A percentile compares a stretch with the other conserved stretches of the same genome.
Evolutionary conservation across 2,113 vertebrate species (phyloP).

Genomic region (Tiliqua scincoides): DNA sequence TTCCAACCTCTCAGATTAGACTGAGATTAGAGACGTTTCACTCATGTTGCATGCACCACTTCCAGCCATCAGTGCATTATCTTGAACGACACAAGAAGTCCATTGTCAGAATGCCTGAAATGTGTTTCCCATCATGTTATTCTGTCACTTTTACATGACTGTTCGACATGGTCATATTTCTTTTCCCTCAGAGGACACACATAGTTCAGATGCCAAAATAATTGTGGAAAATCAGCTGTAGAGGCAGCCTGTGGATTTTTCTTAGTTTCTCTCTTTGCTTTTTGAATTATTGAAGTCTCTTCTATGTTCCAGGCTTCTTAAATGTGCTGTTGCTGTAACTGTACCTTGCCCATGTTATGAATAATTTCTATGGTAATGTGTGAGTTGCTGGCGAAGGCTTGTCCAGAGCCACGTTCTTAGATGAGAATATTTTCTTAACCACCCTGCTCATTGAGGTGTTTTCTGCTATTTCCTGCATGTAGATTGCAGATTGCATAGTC

Average conservation of each 20-base stretch:
- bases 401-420: not conserved
- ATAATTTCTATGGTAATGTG: slow-evolving; percentile 31
- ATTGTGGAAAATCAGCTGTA: not conserved
- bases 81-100: not conserved
- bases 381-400: slow-evolving; percentile 10
- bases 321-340: slow-evolving; percentile 16
- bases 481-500: not conserved
- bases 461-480: not conserved
- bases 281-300: slow-evolving; percentile 24
- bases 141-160: not conserved
- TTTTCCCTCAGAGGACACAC: slow-evolving; percentile 33
- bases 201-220: not conserved
- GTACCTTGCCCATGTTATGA: slow-evolving; percentile 20
- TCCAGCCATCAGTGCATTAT: not conserved
- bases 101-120: not conserved
- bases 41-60: not conserved
- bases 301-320: not conserved
- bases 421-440: not conserved
- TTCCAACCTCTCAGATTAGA: not conserved
- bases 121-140: not conserved
- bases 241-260: not conserved
- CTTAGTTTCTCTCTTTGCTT: slow-evolving; percentile 1
- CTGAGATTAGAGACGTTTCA: not conserved
- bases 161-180: not conserved
- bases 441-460: not conserved